Percentiles rank a stretch among this genome's conserved stretches.
These are phyloP conservation scores for Chaenodraco wilsoni DNA, from an alignment of 2,797 vertebrate genomes.

Conservation along the genomic window DNA sequence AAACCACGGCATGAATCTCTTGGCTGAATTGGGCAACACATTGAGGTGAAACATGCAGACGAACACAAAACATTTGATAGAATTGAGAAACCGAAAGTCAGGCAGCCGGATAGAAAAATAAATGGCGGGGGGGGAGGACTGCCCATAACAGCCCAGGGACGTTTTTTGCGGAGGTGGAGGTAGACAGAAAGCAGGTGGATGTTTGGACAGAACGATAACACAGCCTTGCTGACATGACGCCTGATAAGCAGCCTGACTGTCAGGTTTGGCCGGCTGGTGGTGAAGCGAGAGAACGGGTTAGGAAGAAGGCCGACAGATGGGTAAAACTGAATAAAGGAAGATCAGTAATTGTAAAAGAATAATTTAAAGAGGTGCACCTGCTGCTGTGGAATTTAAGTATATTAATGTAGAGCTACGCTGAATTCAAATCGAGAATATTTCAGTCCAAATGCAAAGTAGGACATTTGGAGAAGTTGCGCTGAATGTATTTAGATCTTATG, in stretches of 20 bases:
- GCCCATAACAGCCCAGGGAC: conserved; percentile 42
- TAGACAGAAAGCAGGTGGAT: conserved; percentile 77
- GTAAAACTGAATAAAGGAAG: conserved; percentile 44
- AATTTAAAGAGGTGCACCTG: conserved; percentile 48
- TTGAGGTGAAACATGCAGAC: conserved; percentile 35
- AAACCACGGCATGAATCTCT: conserved; percentile 10
- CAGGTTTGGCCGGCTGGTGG: conserved; percentile 70
- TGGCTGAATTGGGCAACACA: conserved; percentile 24
- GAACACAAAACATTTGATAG: conserved; percentile 23
- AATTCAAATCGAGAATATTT: conserved; percentile 49
- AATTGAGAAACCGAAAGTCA: conserved; percentile 28
- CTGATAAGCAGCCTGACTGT: conserved; percentile 76
- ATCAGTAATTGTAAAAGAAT: conserved; percentile 40
- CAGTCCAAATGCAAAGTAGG: conserved; percentile 37
- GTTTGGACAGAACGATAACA: conserved; percentile 74
- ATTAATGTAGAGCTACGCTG: conserved; percentile 30
- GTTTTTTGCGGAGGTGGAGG: conserved; percentile 69
- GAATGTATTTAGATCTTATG: conserved; percentile 36
- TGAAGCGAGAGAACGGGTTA: conserved; percentile 39
- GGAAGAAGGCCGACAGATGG: conserved; percentile 38
- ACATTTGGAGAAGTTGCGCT: conserved; percentile 22
- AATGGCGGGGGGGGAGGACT: conserved; percentile 10
- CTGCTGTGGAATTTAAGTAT: conserved; percentile 47
- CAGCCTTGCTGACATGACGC: conserved; percentile 68
- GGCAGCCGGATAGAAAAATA: conserved; percentile 19